Evolutionary conservation across 2,888 invertebrate genomes (phyloP), one percentile per base, ranked within the genome.

Genomic region (Odontocolon sp.): DNA sequence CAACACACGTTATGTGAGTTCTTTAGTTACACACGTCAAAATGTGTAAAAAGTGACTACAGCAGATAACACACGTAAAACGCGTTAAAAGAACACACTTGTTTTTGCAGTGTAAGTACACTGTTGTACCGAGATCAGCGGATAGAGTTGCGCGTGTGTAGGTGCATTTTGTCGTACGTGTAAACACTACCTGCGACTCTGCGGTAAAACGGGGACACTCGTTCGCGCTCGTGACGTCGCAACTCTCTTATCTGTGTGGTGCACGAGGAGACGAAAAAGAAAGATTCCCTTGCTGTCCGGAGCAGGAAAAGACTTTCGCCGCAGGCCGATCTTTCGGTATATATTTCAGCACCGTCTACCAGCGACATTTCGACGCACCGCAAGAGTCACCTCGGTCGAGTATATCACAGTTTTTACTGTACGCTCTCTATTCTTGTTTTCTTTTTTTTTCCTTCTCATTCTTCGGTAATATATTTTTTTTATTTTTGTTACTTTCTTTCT

Each of bases 191-290:
- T n/a, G n/a, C n/a, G n/a, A n/a, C n/a, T n/a, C n/a, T n/a, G n/a
- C n/a, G n/a, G n/a, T n/a, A n/a, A n/a, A n/a, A n/a, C n/a, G n/a
- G n/a, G n/a, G n/a, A n/a, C n/a, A n/a, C n/a, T n/a, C n/a, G n/a
- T n/a, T n/a, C n/a, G n/a, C n/a, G n/a, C 28, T 28, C 28, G 6
- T 28, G 6, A 4, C 28, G 28, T 28, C 28, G 3, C 28, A 28
- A 28, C 28, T 2, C 66, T 61, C 59, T 59, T 56, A 74, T 68
- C 56, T 52, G 67, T 61, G 54, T 56, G 40, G 52, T 45, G 31
- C 61, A 31, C 50, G 33, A 26, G 28, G n/a, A n/a, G n/a, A n/a
- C n/a, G n/a, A 9, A 33, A 16, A 26, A 21, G 47, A 57, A 33
- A 23, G 6, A 21, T 50, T 26, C 26, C 26, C 11, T 26, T 6